Conservation (phyloP, 2,888 invertebrate genomes). For the Monoplex corrugatus region DNA sequence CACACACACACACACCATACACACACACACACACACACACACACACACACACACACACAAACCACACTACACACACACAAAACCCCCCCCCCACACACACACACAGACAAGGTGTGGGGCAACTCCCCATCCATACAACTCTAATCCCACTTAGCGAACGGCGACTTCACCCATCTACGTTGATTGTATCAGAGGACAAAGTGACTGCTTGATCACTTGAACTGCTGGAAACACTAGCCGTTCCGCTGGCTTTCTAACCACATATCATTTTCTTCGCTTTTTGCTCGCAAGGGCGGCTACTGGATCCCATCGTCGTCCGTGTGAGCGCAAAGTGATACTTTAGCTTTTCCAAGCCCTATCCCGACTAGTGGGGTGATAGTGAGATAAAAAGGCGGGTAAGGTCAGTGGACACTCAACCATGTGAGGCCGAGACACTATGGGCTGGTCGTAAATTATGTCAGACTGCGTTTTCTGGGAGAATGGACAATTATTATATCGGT, state of each 20-base stretch:
- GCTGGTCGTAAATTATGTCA: background rate
- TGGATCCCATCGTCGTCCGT: background rate
- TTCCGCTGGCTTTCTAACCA: slow-evolving; percentile 6
- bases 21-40: background rate
- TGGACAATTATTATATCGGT: too few species aligned
- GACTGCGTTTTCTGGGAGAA: background rate
- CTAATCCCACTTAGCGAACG: background rate
- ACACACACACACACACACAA: too few species aligned
- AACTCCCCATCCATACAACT: background rate
- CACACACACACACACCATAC: background rate
- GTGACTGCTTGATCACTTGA: background rate
- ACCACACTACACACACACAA: background rate
- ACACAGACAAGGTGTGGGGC: background rate
- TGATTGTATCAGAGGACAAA: background rate
- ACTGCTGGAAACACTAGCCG: background rate
- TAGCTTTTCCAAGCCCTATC: background rate
- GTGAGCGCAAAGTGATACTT: background rate
- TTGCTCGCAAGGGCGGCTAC: slow-evolving; percentile 6
- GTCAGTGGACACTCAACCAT: background rate
- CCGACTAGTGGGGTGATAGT: background rate
- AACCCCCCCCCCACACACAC: slow-evolving; percentile 2
- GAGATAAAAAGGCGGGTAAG: background rate
- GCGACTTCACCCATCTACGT: background rate
- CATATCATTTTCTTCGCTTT: background rate
- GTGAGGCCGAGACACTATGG: background rate